A percentile compares a stretch with the other conserved stretches of the same genome.
Evolutionary conservation across 2,888 invertebrate species (phyloP).

Genomic region (Eucera pruinosa): DNA sequence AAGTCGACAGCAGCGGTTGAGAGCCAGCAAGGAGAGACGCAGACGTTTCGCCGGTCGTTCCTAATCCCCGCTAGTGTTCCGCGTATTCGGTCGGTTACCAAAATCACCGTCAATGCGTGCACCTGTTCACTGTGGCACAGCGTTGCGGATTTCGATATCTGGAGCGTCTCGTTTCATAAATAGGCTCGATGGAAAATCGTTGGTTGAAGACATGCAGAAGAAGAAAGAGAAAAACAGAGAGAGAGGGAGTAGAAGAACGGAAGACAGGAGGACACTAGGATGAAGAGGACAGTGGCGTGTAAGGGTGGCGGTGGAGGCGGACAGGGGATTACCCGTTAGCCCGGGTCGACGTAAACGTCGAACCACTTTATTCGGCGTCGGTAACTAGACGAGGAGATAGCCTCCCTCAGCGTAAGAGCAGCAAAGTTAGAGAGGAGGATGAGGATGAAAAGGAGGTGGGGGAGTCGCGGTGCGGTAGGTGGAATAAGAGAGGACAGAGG

Average conservation of each 20-base stretch:
- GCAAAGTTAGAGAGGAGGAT: slow-evolving; percentile 50
- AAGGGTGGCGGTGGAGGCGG: slow-evolving; percentile 36
- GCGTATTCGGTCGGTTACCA: slow-evolving; percentile 10
- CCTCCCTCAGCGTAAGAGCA: slow-evolving; percentile 70
- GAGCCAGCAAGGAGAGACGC: no score
- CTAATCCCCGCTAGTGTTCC: slow-evolving; percentile 18
- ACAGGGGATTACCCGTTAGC: slow-evolving; percentile 72
- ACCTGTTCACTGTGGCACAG: slow-evolving; percentile 51
- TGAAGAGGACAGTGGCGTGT: slow-evolving; percentile 28
- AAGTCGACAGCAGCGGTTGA: slow-evolving; percentile 7
- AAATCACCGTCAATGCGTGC: slow-evolving; percentile 43
- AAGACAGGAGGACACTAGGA: slow-evolving; percentile 4
- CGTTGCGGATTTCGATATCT: slow-evolving; percentile 25
- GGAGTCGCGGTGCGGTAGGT: slow-evolving; percentile 50
- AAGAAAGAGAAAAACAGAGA: no score
- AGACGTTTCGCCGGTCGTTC: slow-evolving; percentile 9
- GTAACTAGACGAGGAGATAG: slow-evolving; percentile 74
- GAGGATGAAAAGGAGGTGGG: slow-evolving; percentile 23
- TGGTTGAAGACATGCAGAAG: slow-evolving; percentile 4
- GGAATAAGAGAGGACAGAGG: slow-evolving; percentile 56
- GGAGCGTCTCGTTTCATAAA: slow-evolving; percentile 40
- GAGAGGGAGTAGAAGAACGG: no score
- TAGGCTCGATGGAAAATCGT: slow-evolving; percentile 55
- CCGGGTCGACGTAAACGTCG: slow-evolving; percentile 74
- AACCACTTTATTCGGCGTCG: slow-evolving; percentile 75